phyloP scores from a whole-genome alignment of 2,888 invertebrate genomes.

The Galeruca laticollis region DNA sequence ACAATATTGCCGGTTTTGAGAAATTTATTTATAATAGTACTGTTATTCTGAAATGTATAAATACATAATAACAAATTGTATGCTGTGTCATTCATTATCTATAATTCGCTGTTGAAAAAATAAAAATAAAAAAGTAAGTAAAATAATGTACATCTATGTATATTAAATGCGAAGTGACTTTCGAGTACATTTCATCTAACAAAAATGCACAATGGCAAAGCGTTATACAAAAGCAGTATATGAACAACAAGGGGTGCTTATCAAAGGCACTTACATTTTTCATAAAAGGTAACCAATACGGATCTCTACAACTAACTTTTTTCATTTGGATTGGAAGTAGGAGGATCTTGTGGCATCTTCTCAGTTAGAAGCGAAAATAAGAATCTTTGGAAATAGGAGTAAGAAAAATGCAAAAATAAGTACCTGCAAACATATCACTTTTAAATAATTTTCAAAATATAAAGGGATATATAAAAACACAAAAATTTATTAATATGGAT shows the following conservation, averaged over 20 bases:
- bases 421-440: too few relatives aligned
- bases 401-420: too few relatives aligned
- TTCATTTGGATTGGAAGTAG: neutral
- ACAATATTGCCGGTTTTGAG: slow-evolving; percentile 41
- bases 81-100: slow-evolving; percentile 60
- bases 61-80: slow-evolving; percentile 59
- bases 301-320: neutral
- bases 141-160: slow-evolving; percentile 55
- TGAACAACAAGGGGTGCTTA: slow-evolving; percentile 48
- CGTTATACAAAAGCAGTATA: slow-evolving; percentile 56
- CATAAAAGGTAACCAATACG: slow-evolving; percentile 4
- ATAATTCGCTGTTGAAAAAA: slow-evolving; percentile 57
- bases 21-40: slow-evolving; percentile 50
- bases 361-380: too few relatives aligned
- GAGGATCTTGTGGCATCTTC: neutral
- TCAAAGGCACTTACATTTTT: slow-evolving; percentile 47
- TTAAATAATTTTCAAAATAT: too few relatives aligned
- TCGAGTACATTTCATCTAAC: slow-evolving; percentile 43
- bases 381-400: too few relatives aligned
- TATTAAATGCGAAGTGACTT: slow-evolving; percentile 55
- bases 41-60: slow-evolving; percentile 53
- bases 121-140: slow-evolving; percentile 50
- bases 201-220: slow-evolving; percentile 58
- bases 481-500: too few relatives aligned
- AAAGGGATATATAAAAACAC: too few relatives aligned